Conservation (phyloP, 2,888 invertebrate species). For the Choreutis nemorana region DNA sequence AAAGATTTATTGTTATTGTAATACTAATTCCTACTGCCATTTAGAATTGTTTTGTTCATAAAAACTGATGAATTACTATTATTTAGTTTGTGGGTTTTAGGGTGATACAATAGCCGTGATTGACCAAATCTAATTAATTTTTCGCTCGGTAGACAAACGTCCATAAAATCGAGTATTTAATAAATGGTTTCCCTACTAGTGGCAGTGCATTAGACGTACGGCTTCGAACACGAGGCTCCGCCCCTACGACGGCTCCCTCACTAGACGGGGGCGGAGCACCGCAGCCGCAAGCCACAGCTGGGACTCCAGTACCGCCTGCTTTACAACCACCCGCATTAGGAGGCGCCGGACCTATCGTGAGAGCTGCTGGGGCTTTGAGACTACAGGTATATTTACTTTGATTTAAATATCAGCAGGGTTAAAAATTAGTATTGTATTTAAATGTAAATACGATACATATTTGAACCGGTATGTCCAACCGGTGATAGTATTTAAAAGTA, state of each 20-base stretch:
- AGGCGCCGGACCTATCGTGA: conserved; percentile 45
- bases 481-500: too few species aligned
- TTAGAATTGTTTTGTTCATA: too few species aligned
- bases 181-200: too few species aligned
- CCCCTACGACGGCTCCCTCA: conserved; percentile 38
- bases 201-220: conserved; percentile 43
- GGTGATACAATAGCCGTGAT: too few species aligned
- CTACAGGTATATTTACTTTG: conserved; percentile 48
- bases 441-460: not conserved
- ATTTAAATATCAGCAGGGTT: not conserved
- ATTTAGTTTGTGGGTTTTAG: too few species aligned
- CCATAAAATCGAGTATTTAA: too few species aligned
- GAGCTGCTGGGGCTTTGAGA: conserved; percentile 48
- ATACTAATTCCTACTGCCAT: too few species aligned
- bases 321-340: conserved; percentile 40
- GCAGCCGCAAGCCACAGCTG: conserved; percentile 19
- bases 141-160: too few species aligned
- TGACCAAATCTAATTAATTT: too few species aligned
- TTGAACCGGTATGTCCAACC: too few species aligned
- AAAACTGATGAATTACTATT: too few species aligned
- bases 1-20: too few species aligned
- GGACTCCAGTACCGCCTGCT: conserved; percentile 17
- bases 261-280: conserved; percentile 22
- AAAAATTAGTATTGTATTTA: not conserved
- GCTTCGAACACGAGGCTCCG: conserved; percentile 36